A percentile compares a stretch with the other conserved stretches of the same genome.
These are phyloP conservation scores for Clusia tigrina DNA, from an alignment of 2,888 invertebrate species.

Conservation along the genomic window DNA sequence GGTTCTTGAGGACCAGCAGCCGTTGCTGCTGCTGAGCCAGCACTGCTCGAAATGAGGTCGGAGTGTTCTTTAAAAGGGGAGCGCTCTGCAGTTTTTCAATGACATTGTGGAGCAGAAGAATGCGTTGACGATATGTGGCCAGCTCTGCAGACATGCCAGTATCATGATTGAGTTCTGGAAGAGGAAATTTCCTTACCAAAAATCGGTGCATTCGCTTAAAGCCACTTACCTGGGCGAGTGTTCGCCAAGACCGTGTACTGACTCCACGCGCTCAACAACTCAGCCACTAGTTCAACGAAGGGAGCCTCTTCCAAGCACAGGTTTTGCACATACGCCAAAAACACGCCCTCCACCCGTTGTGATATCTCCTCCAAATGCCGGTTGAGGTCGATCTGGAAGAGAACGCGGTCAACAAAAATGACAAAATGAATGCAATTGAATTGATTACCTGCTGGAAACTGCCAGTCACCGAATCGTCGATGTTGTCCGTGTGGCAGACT, in stretches of 20 bases:
- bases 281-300: conserved; percentile 28
- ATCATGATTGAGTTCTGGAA: conserved; percentile 45
- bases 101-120: conserved; percentile 44
- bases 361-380: conserved; percentile 75
- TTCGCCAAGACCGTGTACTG: conserved; percentile 48
- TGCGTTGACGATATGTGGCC: conserved; percentile 50
- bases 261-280: conserved; percentile 53
- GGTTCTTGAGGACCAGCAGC: conserved; percentile 43
- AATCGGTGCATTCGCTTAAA: background rate
- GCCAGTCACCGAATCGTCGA: conserved; percentile 70
- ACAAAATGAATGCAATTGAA: background rate
- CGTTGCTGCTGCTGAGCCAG: conserved; percentile 30
- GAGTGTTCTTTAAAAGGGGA: conserved; percentile 11
- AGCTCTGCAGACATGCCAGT: conserved; percentile 53
- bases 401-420: background rate
- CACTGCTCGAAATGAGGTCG: conserved; percentile 23
- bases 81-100: conserved; percentile 41
- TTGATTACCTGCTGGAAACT: conserved; percentile 91
- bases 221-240: conserved; percentile 45
- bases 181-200: background rate
- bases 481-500: conserved; percentile 59
- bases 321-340: conserved; percentile 47
- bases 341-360: conserved; percentile 48
- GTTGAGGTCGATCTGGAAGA: conserved; percentile 60
- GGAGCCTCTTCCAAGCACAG: background rate